Evolutionary conservation across 2,797 vertebrate genomes (phyloP), one percentile per base, ranked within the genome.

Genomic region (Parotocinclus haroldoi): DNA sequence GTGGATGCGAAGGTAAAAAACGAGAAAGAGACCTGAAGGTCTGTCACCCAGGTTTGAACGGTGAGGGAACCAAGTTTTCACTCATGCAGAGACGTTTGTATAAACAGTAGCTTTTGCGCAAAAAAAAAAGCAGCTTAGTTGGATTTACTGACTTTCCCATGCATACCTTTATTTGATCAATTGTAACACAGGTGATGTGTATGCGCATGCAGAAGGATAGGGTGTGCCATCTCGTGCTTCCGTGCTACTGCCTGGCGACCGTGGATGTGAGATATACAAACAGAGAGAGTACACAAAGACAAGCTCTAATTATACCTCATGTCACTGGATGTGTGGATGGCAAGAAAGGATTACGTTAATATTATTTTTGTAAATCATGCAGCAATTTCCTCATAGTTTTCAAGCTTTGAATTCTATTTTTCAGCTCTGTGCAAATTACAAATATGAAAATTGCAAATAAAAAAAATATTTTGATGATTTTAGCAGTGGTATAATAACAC

Each of bases 271-370:
- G 58, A 77, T 77, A 85, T 75, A 84, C 82, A 88, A 83, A 83
- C 76, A 74, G 68, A 53, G 54, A 56, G 77, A 78, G 77, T 68
- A 80, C 72, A 63, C 64, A 27, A 66, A 81, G 74, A 79, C 80
- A 79, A 76, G 68, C 67, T 51, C 68, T 85, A 83, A 86, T 87
- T 86, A 81, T 79, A 83, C 79, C 75, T 80, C 57, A 81, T 27
- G 78, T 78, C 74, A 76, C 73, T 80, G 82, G 82, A 84, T 85
- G 75, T 81, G 80, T 68, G 76, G 76, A 82, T 80, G 73, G 74
- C 68, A 73, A 76, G 65, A 73, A 66, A 75, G 69, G 19, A 71
- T 56, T 74, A 67, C 36, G 74, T 57, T 78, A 51, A 18, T 16
- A 6, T 16, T 17, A 10, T 14, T 16, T 14, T 51, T 51, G 17